A percentile compares a stretch with the other conserved stretches of the same genome.
These are phyloP conservation scores for Scaptomyza hsui DNA, from an alignment of 1,140 invertebrate genomes.

Conservation along the genomic window DNA sequence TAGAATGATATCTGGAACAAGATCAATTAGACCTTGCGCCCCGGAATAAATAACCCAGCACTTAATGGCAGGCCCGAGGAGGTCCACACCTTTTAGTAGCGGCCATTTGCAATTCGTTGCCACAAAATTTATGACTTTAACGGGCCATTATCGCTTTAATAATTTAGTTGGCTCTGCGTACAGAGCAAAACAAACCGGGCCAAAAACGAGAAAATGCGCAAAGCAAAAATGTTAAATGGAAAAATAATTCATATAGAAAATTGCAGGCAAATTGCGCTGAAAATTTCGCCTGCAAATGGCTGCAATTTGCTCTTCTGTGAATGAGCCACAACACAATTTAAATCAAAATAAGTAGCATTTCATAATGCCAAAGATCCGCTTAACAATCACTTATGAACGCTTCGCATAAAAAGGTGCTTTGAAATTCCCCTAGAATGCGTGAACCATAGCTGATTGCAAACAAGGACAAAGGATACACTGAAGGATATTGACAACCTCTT, in stretches of 20 bases:
- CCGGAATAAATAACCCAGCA: conserved; percentile 24
- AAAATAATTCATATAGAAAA: conserved; percentile 33
- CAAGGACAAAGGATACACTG: conserved; percentile 4
- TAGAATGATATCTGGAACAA: conserved; percentile 15
- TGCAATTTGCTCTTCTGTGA: conserved; percentile 44
- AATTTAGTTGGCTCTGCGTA: conserved; percentile 55
- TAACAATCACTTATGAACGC: conserved; percentile 20
- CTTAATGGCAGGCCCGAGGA: conserved; percentile 31
- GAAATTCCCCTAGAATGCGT: not conserved
- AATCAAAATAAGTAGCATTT: conserved; percentile 47
- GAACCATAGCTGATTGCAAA: conserved; percentile 1
- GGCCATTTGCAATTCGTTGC: conserved; percentile 38
- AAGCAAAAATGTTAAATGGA: conserved; percentile 6
- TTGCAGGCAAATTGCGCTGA: conserved; percentile 41
- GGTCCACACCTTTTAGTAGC: conserved; percentile 36
- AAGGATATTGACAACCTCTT: conserved; percentile 24
- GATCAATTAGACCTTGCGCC: conserved; percentile 35
- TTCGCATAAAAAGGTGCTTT: conserved; percentile 16
- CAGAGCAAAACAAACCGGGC: conserved; percentile 20
- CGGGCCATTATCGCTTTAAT: conserved; percentile 76
- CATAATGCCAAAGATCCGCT: conserved; percentile 30
- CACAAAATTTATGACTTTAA: conserved; percentile 70
- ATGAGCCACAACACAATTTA: conserved; percentile 70
- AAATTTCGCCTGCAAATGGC: conserved; percentile 23
- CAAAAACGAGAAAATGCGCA: conserved; percentile 16